Conservation (phyloP, 2,113 vertebrate species). For the Recurvirostra avosetta region DNA sequence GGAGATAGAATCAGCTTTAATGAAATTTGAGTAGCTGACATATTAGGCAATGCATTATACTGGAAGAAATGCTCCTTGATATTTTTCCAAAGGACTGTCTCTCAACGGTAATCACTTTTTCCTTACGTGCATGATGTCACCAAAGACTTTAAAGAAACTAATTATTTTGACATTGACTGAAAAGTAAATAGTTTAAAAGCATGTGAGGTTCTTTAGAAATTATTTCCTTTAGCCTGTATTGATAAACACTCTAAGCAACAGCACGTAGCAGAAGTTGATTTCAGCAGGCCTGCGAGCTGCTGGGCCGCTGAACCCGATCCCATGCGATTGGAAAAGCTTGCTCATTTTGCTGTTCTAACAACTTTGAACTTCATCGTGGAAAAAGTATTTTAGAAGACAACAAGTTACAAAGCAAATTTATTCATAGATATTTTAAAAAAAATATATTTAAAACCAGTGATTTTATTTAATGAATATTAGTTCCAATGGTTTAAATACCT, state of each 20-base stretch:
- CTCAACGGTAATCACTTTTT: conserved; percentile 5
- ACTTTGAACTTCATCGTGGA: neutral
- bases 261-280: neutral
- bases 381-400: neutral
- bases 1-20: conserved; percentile 43
- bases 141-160: conserved; percentile 1
- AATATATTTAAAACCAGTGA: neutral
- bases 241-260: neutral
- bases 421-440: neutral
- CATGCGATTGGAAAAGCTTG: neutral
- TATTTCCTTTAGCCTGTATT: neutral
- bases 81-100: conserved; percentile 45
- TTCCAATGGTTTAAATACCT: neutral
- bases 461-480: neutral
- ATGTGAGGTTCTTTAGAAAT: neutral
- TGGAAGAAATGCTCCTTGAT: conserved; percentile 52
- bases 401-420: neutral
- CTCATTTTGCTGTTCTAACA: neutral
- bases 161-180: conserved; percentile 32
- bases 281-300: neutral
- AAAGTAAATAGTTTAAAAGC: conserved; percentile 9
- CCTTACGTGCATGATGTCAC: neutral
- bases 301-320: neutral
- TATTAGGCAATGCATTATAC: conserved; percentile 33
- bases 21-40: conserved; percentile 60